These are phyloP conservation scores for Vespertilio murinus DNA, from an alignment of 2,797 vertebrate species.

Conservation along the genomic window DNA sequence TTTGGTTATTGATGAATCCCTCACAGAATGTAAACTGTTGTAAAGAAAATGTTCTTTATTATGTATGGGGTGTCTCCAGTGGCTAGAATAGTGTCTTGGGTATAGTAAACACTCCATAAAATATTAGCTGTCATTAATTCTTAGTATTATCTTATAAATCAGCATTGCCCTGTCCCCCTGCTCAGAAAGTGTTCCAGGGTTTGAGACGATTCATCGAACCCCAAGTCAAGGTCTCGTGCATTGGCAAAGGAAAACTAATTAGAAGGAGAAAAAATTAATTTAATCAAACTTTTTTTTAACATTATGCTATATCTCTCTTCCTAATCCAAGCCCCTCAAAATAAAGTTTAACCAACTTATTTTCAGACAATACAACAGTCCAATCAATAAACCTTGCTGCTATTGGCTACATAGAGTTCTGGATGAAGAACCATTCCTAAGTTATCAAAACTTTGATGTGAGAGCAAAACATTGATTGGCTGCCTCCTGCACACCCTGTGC, in stretches of 20 bases:
- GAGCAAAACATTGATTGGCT: neutral
- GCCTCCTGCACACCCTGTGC: neutral
- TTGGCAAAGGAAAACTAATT: neutral
- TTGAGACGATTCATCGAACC: neutral
- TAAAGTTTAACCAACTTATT: neutral
- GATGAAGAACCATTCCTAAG: neutral
- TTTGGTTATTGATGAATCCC: neutral
- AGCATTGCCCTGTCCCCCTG: neutral
- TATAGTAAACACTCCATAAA: neutral
- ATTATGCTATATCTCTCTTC: neutral
- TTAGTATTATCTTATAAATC: neutral
- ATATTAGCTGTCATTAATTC: neutral
- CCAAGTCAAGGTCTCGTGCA: neutral
- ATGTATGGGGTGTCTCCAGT: neutral
- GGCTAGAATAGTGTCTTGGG: neutral
- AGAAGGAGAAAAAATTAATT: conserved; percentile 19
- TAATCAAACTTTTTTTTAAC: neutral
- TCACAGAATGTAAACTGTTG: neutral
- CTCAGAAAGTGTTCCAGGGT: neutral
- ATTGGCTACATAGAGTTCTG: neutral
- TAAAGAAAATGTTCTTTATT: neutral
- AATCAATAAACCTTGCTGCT: neutral
- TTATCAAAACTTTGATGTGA: neutral
- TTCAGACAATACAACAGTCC: neutral
- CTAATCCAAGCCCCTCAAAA: neutral